Evolutionary conservation across 2,888 invertebrate species (phyloP).

Genomic region (Therioaphis trifolii): DNA sequence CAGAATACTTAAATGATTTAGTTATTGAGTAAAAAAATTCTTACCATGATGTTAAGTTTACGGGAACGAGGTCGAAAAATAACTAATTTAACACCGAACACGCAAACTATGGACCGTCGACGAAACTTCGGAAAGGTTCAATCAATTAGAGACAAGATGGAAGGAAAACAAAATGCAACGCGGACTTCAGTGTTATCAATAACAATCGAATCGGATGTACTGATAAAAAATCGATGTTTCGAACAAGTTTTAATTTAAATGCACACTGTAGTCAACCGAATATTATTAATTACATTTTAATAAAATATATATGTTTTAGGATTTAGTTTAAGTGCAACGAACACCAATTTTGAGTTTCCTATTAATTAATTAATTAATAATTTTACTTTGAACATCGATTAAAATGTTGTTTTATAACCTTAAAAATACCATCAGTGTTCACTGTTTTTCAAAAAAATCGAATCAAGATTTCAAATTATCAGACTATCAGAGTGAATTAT

Average conservation of each 20-base stretch:
- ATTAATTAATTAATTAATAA: neutral
- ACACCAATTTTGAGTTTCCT: neutral
- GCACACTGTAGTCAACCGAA: neutral
- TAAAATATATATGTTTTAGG: neutral
- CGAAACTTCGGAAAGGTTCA: neutral
- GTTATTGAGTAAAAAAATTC: neutral
- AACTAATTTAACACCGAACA: neutral
- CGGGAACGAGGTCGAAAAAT: neutral
- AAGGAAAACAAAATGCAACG: slow-evolving; percentile 46
- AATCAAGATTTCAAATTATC: neutral
- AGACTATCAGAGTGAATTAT: neutral
- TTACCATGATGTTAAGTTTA: slow-evolving; percentile 40
- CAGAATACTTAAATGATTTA: neutral
- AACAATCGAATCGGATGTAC: slow-evolving; percentile 3
- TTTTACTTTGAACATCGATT: neutral
- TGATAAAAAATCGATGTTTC: slow-evolving; percentile 43
- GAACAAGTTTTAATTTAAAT: neutral
- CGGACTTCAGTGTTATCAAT: neutral
- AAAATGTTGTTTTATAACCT: slow-evolving; percentile 30
- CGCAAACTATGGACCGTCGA: neutral
- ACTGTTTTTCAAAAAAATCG: neutral
- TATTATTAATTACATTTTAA: neutral
- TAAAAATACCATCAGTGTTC: slow-evolving; percentile 24
- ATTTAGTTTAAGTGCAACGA: neutral
- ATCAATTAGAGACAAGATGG: neutral